Base-by-base conservation (phyloP, 2,888 invertebrate species). In the Carpatolechia fugitivella region DNA sequence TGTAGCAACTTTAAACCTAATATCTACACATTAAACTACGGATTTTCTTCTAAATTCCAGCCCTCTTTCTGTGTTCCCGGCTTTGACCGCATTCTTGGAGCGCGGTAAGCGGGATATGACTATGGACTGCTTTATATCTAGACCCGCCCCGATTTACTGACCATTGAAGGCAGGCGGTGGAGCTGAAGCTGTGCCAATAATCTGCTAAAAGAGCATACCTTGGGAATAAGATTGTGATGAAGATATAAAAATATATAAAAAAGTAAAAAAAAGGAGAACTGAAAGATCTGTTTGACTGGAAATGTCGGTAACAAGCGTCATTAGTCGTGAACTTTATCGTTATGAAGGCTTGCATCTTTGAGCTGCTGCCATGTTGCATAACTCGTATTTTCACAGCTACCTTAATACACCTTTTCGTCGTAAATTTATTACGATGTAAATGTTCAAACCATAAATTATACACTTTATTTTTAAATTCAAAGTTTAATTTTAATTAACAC, bases 171-270 rank as follows among this genome's bases (percentile, higher is more conserved):
- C 52, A 52, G 52, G 18, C 38, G 52, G 33, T 20, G 4, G 40
- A 18, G 44, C 33, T 52, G 52, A 52, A 33, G 31, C 46, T 14
- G 31, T 52, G 52, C 52, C 52, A 52, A 52, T 30, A 33, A 41
- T 20, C 40, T 41, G 40, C 40, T 18, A 18, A 41, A 41, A 18
- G 31, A 16, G 46, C 29, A 46, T 46, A 30, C 46, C 46, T 46
- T 46, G 24, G 29, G 29, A 29, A 29, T 46, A 20, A 20, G 16
- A 14, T 16, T 6, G 11, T 18, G 16, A 41, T 8, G 8, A 41
- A 18, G 40, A 18, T 16, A 40, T 16, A 16, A 18, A 40, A 40
- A 40, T n/a, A n/a, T n/a, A n/a, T n/a, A n/a, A n/a, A n/a, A n/a
- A n/a, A n/a, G n/a, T n/a, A n/a, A n/a, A n/a, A n/a, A n/a, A n/a